phyloP scores from a whole-genome alignment of 1,140 invertebrate genomes.

The Samia ricini region DNA sequence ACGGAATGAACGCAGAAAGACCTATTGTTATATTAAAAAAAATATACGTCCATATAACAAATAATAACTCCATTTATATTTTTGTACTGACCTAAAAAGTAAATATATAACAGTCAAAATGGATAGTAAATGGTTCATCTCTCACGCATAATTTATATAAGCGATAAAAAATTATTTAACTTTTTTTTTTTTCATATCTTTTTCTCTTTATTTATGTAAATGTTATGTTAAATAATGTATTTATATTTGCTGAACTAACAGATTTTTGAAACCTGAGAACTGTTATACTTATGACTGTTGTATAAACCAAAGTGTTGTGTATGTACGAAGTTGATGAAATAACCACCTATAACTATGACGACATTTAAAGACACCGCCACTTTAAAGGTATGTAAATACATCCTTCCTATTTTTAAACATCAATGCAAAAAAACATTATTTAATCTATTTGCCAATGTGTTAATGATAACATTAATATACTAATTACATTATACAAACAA shows the following conservation, averaged over 20 bases:
- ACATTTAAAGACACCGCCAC: constrained; percentile 41
- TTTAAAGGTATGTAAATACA: constrained; percentile 44
- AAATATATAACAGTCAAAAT: background rate
- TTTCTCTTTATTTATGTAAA: background rate
- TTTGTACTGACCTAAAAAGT: background rate
- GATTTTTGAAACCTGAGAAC: background rate
- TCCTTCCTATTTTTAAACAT: background rate
- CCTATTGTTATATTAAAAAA: background rate
- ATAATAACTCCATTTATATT: background rate
- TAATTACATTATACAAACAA: too few species aligned
- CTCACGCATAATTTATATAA: too few species aligned
- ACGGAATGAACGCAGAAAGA: background rate
- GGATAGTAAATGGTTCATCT: background rate
- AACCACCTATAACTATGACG: constrained; percentile 38
- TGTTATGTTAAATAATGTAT: background rate
- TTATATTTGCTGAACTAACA: background rate
- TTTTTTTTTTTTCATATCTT: too few species aligned
- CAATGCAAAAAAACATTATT: too few species aligned
- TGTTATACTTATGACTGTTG: background rate
- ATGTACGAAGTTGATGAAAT: constrained; percentile 14
- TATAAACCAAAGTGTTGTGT: constrained; percentile 16
- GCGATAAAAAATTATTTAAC: too few species aligned
- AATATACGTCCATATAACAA: background rate
- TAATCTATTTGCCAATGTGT: too few species aligned
- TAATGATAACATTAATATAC: too few species aligned